These are phyloP conservation scores for Sycophila sp. DNA, from an alignment of 1,140 invertebrate genomes.

Conservation along the genomic window DNA sequence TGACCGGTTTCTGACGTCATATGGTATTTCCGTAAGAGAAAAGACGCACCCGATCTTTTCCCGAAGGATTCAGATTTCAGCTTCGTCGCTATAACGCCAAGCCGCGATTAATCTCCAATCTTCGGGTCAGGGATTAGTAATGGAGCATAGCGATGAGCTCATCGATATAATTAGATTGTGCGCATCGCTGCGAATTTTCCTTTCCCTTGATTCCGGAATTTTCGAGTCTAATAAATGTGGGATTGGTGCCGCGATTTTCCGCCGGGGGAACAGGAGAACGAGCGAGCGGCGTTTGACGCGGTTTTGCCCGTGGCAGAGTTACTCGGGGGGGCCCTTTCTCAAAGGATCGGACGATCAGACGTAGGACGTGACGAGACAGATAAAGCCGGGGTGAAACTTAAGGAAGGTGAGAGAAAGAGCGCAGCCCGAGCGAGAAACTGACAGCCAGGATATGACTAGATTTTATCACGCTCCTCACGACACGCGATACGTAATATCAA, in stretches of 20 bases:
- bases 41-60: no score
- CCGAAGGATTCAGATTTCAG: no score
- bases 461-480: constrained; percentile 2
- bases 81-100: no score
- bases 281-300: not conserved
- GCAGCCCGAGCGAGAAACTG: not conserved
- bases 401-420: constrained; percentile 42
- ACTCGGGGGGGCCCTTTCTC: not conserved
- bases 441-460: constrained; percentile 18
- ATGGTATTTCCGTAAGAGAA: constrained; percentile 50
- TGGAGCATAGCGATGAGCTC: no score
- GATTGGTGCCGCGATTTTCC: no score
- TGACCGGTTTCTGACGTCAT: constrained; percentile 55
- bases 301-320: no score
- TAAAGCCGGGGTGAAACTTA: constrained; percentile 34
- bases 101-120: no score
- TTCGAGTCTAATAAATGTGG: no score
- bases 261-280: not conserved
- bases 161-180: no score
- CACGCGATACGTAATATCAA: not conserved
- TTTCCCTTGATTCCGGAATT: no score
- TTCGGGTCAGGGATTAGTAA: no score
- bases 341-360: constrained; percentile 30
- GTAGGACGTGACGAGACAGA: constrained; percentile 29
- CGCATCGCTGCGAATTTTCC: no score